Evolutionary conservation across 2,888 invertebrate species (phyloP), one percentile per base, ranked within the genome.

Genomic region (Stratiomys singularior): DNA sequence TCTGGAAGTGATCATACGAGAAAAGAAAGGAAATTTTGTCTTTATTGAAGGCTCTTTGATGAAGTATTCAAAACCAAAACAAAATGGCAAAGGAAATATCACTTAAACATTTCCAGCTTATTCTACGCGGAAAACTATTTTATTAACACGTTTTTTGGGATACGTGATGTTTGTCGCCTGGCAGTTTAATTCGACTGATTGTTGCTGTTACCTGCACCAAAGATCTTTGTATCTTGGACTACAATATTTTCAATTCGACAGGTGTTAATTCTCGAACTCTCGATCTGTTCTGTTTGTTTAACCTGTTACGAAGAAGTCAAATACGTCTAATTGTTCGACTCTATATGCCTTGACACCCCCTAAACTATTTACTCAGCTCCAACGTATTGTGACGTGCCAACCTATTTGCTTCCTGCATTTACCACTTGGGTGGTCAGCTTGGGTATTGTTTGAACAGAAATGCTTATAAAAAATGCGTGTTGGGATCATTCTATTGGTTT

Each of bases 291-390:
- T 78, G 37, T 78, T 78, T 69, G 71, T 64, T 66, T 47, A 72
- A 28, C 15, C 18, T 46, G 72, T 77, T 78, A 72, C 63, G 58
- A n/a, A 76, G 66, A 64, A 71, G 66, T 44, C n/a, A 77, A 78
- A 78, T 77, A 66, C 44, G n/a, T 66, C 58, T 76, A 78, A 78
- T 78, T 77, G 78, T 66, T 60, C 56, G 37, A 28, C 76, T 72
- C 64, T 78, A 60, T 77, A 66, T 58, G 44, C 78, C 76, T 78
- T 78, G 25, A 67, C 78, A 78, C 78, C 64, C 76, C 52, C 64
- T 21, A 18, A n/a, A 15, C 18, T 52, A 21, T 74, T 60, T 30
- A 21, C 27, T n/a, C 18, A 23, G 56, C 58, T 28, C 72, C 56
- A 72, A 37, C 37, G 72, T 21, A 37, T 37, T 37, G 37, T 9